phyloP scores from a whole-genome alignment of 2,113 vertebrate species.

The Ahaetulla prasina region DNA sequence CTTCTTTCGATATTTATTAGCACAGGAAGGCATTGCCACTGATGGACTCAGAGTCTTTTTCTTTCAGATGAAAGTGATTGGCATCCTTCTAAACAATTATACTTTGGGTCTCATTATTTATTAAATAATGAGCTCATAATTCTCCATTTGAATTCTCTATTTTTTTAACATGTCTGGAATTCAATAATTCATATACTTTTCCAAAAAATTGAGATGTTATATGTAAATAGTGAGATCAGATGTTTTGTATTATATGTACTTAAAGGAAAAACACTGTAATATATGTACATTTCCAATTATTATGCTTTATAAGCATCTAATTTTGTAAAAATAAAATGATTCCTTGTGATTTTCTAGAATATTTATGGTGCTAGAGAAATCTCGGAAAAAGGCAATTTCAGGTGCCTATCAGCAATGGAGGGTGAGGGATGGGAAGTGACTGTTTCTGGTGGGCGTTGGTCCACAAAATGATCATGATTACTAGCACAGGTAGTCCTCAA shows the following conservation, averaged over 20 bases:
- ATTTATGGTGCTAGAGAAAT: neutral
- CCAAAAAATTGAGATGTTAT: neutral
- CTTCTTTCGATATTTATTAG: neutral
- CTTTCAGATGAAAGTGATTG: neutral
- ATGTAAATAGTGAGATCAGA: neutral
- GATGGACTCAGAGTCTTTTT: neutral
- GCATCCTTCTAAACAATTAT: neutral
- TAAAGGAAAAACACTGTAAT: constrained; percentile 9
- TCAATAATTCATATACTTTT: neutral
- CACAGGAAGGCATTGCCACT: too few species aligned
- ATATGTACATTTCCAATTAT: neutral
- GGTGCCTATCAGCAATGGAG: neutral
- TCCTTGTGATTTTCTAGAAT: neutral
- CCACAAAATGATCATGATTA: neutral
- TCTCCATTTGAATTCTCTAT: neutral
- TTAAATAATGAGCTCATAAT: constrained; percentile 7
- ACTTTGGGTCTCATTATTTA: neutral
- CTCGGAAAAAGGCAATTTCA: neutral
- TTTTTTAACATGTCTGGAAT: neutral
- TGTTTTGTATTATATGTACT: constrained; percentile 21
- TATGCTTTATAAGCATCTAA: neutral
- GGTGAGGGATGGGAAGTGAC: neutral
- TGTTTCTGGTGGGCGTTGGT: neutral
- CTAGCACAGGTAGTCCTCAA: neutral
- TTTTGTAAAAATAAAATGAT: neutral